Conservation (phyloP, 2,797 vertebrate genomes). For the Heteromormyrus szaboi region DNA sequence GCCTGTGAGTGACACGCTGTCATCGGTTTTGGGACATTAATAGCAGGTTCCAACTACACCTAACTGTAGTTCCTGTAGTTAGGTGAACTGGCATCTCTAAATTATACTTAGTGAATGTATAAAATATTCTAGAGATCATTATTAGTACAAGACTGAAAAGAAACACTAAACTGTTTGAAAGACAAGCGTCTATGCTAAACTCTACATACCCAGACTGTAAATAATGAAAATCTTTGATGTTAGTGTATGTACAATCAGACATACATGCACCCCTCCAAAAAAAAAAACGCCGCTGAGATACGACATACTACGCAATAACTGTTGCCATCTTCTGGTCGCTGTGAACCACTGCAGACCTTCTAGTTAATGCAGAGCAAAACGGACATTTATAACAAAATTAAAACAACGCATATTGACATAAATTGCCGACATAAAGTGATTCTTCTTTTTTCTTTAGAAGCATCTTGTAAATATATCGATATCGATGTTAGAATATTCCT, state of each 20-base stretch:
- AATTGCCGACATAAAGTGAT: background rate
- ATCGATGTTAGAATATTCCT: background rate
- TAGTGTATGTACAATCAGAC: background rate
- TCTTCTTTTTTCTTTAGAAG: background rate
- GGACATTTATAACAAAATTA: background rate
- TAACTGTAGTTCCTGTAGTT: too few species aligned
- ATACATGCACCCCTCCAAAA: background rate
- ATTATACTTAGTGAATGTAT: background rate
- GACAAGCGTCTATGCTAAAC: background rate
- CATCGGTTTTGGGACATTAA: background rate
- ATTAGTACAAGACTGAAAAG: background rate
- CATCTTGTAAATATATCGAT: background rate
- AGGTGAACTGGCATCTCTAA: background rate
- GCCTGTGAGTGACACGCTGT: background rate
- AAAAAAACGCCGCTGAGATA: background rate
- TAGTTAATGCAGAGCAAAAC: background rate
- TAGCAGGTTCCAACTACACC: background rate
- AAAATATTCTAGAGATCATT: background rate
- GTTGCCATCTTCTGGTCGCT: conserved; percentile 3
- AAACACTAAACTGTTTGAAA: background rate
- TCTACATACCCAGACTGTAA: background rate
- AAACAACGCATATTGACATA: background rate
- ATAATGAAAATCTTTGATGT: background rate
- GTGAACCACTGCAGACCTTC: background rate
- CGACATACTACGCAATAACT: background rate